Conservation (phyloP, 1,140 invertebrate species). For the Diabrotica virgifera region DNA sequence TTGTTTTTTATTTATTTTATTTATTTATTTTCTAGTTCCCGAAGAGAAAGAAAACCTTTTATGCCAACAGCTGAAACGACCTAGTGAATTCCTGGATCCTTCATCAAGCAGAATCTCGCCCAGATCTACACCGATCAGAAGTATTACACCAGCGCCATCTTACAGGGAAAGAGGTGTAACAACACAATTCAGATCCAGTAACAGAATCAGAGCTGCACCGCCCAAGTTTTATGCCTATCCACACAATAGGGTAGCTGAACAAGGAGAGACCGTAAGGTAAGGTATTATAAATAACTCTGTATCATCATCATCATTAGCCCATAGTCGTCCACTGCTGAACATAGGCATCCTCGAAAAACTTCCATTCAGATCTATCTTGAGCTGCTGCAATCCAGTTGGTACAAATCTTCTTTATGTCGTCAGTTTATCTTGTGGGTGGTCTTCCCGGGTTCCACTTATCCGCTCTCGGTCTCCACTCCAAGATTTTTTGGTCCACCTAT, state of each 20-base stretch:
- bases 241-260: slow-evolving; percentile 77
- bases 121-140: slow-evolving; percentile 51
- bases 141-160: slow-evolving; percentile 56
- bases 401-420: too few relatives aligned
- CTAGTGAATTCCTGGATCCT: slow-evolving; percentile 61
- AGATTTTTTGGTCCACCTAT: too few relatives aligned
- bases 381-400: too few relatives aligned
- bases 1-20: not conserved
- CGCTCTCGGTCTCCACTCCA: too few relatives aligned
- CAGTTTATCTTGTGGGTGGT: too few relatives aligned
- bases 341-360: too few relatives aligned
- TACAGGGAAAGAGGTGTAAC: slow-evolving; percentile 10
- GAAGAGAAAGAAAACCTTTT: slow-evolving; percentile 76
- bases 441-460: too few relatives aligned
- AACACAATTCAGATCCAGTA: slow-evolving; percentile 9
- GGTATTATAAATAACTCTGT: too few relatives aligned
- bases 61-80: slow-evolving; percentile 61
- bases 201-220: slow-evolving; percentile 46
- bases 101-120: slow-evolving; percentile 73
- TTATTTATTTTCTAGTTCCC: slow-evolving; percentile 57
- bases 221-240: slow-evolving; percentile 87
- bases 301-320: too few relatives aligned
- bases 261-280: slow-evolving; percentile 67
- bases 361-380: too few relatives aligned
- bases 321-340: too few relatives aligned